A percentile compares a stretch with the other conserved stretches of the same genome.
These are phyloP conservation scores for Caenorhabditis sp. DNA, from an alignment of 2,888 invertebrate genomes.

Conservation along the genomic window DNA sequence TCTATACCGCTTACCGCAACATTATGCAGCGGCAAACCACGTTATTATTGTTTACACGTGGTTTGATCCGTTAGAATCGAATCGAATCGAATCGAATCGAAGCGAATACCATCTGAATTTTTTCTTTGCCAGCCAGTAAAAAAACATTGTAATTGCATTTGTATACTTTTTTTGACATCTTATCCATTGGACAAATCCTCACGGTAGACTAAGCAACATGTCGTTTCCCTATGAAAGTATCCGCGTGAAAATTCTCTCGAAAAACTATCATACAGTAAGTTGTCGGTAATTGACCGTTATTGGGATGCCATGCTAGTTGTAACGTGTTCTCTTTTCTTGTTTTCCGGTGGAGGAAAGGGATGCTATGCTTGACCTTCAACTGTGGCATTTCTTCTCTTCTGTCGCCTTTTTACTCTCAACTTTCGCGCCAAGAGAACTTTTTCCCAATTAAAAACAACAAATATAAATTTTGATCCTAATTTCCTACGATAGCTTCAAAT, in stretches of 20 bases:
- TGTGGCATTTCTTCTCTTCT: constrained; percentile 30
- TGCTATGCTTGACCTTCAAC: constrained; percentile 62
- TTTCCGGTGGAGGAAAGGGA: constrained; percentile 52
- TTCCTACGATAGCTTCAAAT: too few species aligned
- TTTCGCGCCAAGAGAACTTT: constrained; percentile 19
- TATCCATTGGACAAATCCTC: too few species aligned
- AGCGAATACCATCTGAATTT: too few species aligned
- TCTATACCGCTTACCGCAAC: constrained; percentile 55
- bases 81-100: too few species aligned
- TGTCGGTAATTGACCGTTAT: constrained; percentile 11
- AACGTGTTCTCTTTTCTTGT: constrained; percentile 52
- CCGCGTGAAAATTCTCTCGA: constrained; percentile 34
- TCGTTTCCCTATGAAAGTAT: constrained; percentile 51
- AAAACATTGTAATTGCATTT: too few species aligned
- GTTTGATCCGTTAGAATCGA: constrained; percentile 6
- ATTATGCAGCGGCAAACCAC: constrained; percentile 33
- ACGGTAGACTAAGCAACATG: not conserved
- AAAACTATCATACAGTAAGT: constrained; percentile 47
- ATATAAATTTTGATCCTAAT: too few species aligned
- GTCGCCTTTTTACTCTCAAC: constrained; percentile 20
- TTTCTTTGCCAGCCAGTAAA: too few species aligned
- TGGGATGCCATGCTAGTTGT: not conserved
- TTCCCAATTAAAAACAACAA: too few species aligned
- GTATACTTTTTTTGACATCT: too few species aligned
- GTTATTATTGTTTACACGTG: constrained; percentile 52